phyloP scores from a whole-genome alignment of 2,888 invertebrate species.

The Brachylomia viminalis region DNA sequence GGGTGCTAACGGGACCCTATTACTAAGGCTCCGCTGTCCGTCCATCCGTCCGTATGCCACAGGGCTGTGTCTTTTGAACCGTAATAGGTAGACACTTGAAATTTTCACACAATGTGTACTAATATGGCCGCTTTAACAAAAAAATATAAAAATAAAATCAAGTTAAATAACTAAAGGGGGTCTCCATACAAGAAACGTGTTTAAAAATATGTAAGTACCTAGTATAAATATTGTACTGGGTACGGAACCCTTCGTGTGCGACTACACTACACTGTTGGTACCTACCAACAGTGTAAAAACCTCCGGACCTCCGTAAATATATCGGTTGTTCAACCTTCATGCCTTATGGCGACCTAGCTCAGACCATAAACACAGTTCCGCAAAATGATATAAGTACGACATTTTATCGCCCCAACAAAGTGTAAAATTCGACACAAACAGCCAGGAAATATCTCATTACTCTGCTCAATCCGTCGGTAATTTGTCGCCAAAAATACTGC shows the following conservation, averaged over 20 bases:
- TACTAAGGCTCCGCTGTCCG: background rate
- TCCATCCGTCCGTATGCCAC: background rate
- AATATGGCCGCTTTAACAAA: background rate
- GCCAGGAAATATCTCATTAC: conserved; percentile 27
- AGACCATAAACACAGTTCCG: background rate
- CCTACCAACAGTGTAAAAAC: too few relatives aligned
- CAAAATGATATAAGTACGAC: background rate
- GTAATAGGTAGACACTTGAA: background rate
- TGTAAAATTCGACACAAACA: conserved; percentile 2
- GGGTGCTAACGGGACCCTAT: too few relatives aligned
- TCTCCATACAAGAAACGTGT: too few relatives aligned
- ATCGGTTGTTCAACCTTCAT: background rate
- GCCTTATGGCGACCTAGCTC: background rate
- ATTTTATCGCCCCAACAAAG: conserved; percentile 1
- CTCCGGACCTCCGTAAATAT: too few relatives aligned
- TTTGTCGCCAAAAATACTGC: conserved; percentile 18
- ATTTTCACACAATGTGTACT: background rate
- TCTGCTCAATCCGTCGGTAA: background rate
- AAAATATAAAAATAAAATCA: too few relatives aligned
- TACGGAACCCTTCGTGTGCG: too few relatives aligned
- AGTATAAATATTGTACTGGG: too few relatives aligned
- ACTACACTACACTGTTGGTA: too few relatives aligned
- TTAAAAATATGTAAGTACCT: too few relatives aligned
- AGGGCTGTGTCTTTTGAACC: too few relatives aligned
- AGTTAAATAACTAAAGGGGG: too few relatives aligned